Conservation (phyloP, 2,888 invertebrate genomes). For the Sphecodes monilicornis region DNA sequence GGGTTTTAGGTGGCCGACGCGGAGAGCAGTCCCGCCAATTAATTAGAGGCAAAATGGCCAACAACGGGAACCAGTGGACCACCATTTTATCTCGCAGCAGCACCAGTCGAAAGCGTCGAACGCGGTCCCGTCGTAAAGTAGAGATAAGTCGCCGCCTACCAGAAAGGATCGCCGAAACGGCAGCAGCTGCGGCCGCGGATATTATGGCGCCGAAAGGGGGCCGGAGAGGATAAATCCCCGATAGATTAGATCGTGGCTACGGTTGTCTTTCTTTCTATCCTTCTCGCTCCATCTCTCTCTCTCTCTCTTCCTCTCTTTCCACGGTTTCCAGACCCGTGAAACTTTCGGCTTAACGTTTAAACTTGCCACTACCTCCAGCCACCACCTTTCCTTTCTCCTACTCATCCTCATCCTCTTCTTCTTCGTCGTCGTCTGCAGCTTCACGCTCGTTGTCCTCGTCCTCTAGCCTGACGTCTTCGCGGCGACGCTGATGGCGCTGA, state of each 20-base stretch:
- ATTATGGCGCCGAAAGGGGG: slow-evolving; percentile 81
- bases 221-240: slow-evolving; percentile 80
- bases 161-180: slow-evolving; percentile 82
- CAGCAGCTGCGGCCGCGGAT: slow-evolving; percentile 77
- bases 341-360: slow-evolving; percentile 64
- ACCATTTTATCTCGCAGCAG: slow-evolving; percentile 75
- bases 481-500: slow-evolving; percentile 41
- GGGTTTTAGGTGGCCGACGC: slow-evolving; percentile 62
- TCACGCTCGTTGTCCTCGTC: not conserved
- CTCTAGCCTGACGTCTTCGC: not conserved
- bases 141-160: slow-evolving; percentile 84
- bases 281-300: not conserved
- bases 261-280: not conserved
- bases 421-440: not conserved
- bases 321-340: slow-evolving; percentile 66
- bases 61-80: slow-evolving; percentile 62
- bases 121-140: slow-evolving; percentile 82
- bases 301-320: slow-evolving; percentile 18
- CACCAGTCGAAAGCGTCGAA: slow-evolving; percentile 74
- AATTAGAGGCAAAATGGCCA: slow-evolving; percentile 76
- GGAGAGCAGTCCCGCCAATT: slow-evolving; percentile 67
- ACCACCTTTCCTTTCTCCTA: not conserved
- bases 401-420: not conserved
- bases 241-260: slow-evolving; percentile 79
- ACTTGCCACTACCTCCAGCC: slow-evolving; percentile 37